Base-by-base conservation (phyloP, 2,888 invertebrate genomes). In the Hirtodrosophila duncani region DNA sequence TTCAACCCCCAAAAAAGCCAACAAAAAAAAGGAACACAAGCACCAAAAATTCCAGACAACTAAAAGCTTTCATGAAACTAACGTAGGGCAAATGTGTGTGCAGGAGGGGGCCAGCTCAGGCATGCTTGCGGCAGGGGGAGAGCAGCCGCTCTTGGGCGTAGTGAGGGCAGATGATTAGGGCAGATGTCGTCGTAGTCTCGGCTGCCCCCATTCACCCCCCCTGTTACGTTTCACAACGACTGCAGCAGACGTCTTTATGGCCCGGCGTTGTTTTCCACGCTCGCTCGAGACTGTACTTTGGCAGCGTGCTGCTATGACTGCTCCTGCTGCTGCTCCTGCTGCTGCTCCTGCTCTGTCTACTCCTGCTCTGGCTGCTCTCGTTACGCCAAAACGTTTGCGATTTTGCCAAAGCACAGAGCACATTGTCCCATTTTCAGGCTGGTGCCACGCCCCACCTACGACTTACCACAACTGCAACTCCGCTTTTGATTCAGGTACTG, bases 161-260 rank as follows among this genome's bases (percentile, higher is more conserved):
- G 20, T 27, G 42, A 13, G 27, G 42, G 53, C 45, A 42, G 77
- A 63, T 68, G 68, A 74, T 74, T 74, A 74, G 70, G 72, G 74
- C 78, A 74, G 78, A 69, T 77, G 71, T 68, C 69, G 71, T 34
- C 49, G 18, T 18, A 29, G n/a, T 7, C 7, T 20, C n/a, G 9
- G 27, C 8, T 7, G 23, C 29, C 30, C 44, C 4, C 39, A 18
- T 36, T 30, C 48, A 13, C 33, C 30, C 5, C 27, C 27, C 16
- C 3, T 13, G 6, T 13, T 11, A 10, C 11, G 13, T 20, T 13
- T n/a, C 9, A 21, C 37, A 30, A 5, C 30, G 39, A 34, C 62
- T 71, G 80, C 67, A 64, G 80, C 77, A 75, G 75, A 75, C 75
- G 75, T 75, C 75, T 75, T 75, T 75, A 75, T 75, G 75, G 79